Evolutionary conservation across 2,888 invertebrate species (phyloP), one percentile per base, ranked within the genome.

Genomic region (Standfussiana lucernea): DNA sequence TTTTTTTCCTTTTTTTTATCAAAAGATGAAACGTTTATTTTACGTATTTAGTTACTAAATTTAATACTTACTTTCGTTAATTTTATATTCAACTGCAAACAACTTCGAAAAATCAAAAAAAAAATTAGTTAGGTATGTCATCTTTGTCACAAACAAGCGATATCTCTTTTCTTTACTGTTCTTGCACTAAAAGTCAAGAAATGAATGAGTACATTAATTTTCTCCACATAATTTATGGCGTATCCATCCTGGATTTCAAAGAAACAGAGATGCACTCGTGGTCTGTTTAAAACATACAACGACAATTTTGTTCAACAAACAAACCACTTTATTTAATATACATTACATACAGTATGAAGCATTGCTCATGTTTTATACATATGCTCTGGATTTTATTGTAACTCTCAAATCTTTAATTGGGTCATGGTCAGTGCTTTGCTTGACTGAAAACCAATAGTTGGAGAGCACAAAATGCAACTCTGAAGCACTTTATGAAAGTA

Each of bases 321-420:
- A 64, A 40, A 64, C 81, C 37, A 64, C 45, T 66, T 59, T 28
- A 28, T 65, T 42, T 81, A n/a, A n/a, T 53, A 62, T 74, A 32
- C 40, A 81, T 66, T 42, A 62, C 37, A 13, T 45, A 13, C 53
- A 45, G 40, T 73, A 35, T 81, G 45, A 74, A 79, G 37, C 37
- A 37, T 56, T 32, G 21, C 82, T 65, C 32, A 62, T 53, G 7
- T 37, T 18, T 50, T 53, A 45, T 37, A 75, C 24, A 81, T 78
- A 18, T 4, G 45, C 82, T 62, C 61, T 15, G 32, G 32, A 53
- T 76, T 67, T 66, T 76, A 82, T 45, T 65, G 32, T 75, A 42
- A 61, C 37, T 21, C 47, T 24, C 32, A 32, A 53, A 13, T n/a
- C 42, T 65, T 61, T 50, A 32, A 53, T 37, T 50, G 10, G 75